Evolutionary conservation across 1,140 invertebrate genomes (phyloP), one percentile per base, ranked within the genome.

Genomic region (Bilobella aurantiaca): DNA sequence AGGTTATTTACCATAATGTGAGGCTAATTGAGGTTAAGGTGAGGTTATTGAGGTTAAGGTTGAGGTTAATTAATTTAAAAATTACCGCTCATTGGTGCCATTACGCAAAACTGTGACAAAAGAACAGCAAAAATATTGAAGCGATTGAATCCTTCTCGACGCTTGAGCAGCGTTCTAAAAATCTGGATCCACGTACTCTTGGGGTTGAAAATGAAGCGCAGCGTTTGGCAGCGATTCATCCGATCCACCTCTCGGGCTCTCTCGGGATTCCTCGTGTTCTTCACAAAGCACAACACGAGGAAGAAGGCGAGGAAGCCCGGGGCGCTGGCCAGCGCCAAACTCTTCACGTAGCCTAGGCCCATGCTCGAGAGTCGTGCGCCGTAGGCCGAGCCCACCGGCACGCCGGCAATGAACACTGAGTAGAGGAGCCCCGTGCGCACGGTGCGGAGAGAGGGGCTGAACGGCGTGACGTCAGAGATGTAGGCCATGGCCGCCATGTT

Each of bases 21-120:
- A n/a, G n/a, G n/a, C n/a, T n/a, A n/a, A n/a, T n/a, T n/a, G n/a
- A n/a, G n/a, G n/a, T n/a, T n/a, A n/a, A n/a, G n/a, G n/a, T n/a
- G n/a, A n/a, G n/a, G n/a, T n/a, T n/a, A n/a, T n/a, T n/a, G n/a
- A n/a, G n/a, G n/a, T n/a, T n/a, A n/a, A n/a, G n/a, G n/a, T n/a
- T n/a, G 37, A 42, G 37, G 37, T 42, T n/a, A 42, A 42, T 12
- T n/a, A 12, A n/a, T 42, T n/a, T 12, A 42, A n/a, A 53, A 53
- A 12, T 53, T 23, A 53, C 49, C 49, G 49, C 49, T 53, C 49
- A 53, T 53, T 53, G 49, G 49, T 16, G 49, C 49, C 49, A 53
- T 53, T 12, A 53, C 49, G 23, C 49, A 53, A 23, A 53, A 53
- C 5, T 53, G 49, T 23, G 49, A 53, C 14, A 53, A 12, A 23